Evolutionary conservation across 2,888 invertebrate genomes (phyloP), one percentile per base, ranked within the genome.

Genomic region (Caenorhabditis doughertyi): DNA sequence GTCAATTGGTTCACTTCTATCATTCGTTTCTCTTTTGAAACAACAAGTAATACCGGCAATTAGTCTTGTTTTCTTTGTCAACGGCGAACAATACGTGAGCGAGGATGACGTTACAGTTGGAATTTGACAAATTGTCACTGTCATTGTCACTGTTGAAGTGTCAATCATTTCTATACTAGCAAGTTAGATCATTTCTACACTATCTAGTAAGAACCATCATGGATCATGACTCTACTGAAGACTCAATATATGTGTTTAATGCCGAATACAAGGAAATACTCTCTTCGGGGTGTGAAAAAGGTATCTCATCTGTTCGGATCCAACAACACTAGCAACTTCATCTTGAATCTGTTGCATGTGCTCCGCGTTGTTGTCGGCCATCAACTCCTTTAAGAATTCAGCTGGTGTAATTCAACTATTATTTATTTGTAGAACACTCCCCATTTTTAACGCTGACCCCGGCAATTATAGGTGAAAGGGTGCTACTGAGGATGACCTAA

Each of bases 1-100:
- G 5, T 91, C 91, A 2, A 88, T 91, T 18, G 91, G 91, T 2
- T 87, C 91, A 0, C 83, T 91, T 11, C 84, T 91, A 7, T 89
- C 91, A 0, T 89, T 89, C 0, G 91, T 91, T 2, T 84, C 90
- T 8, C 87, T 91, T 7, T 84, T 91, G 47, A 91, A 91, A 79
- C 91, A 91, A 74, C 82, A 91, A 11, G 90, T 91, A 5, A 83
- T 91, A 8, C 91, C 91, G 8, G 87, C 88, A 3, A 86, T 90
- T 39, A 88, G 89, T 56, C 83, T 90, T 13, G 90, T 86, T 47
- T 81, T 89, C 21, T 42, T 60, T 0, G 88, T 90, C 25, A 89
- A 89, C 68, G 86, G 81, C 8, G 79, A 73, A 18, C 85, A 84
- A 9, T 89, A 89, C 71, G 81, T 87, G 7, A 89, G 86, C 58